Conservation (phyloP, 2,888 invertebrate genomes). For the Hymenopus coronatus region DNA sequence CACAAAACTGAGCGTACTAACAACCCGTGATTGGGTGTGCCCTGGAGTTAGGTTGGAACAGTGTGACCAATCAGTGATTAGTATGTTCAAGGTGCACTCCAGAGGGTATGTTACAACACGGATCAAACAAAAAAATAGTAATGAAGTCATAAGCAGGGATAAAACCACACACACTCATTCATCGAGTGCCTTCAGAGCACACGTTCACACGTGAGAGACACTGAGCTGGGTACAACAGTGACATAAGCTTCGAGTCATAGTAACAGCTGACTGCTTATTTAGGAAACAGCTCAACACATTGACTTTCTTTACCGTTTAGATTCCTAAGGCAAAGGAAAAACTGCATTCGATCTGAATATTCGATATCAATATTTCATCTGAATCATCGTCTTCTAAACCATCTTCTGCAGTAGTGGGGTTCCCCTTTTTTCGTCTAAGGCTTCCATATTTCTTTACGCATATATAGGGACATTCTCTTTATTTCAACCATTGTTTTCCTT, state of each 20-base stretch:
- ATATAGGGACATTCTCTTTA: too few relatives aligned
- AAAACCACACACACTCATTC: neutral
- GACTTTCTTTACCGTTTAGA: too few relatives aligned
- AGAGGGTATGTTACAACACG: neutral
- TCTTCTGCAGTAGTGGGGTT: too few relatives aligned
- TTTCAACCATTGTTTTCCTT: too few relatives aligned
- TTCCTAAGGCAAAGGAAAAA: too few relatives aligned
- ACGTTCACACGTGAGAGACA: neutral
- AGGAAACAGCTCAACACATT: too few relatives aligned
- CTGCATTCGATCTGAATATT: too few relatives aligned
- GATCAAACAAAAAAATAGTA: neutral
- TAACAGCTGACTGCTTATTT: too few relatives aligned
- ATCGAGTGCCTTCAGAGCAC: neutral
- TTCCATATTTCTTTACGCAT: too few relatives aligned
- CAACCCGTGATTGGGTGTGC: neutral
- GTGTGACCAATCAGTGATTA: constrained; percentile 16
- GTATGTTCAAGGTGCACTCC: neutral
- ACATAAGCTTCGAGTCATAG: neutral
- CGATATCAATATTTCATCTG: too few relatives aligned
- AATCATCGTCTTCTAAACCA: too few relatives aligned
- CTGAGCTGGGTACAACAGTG: neutral
- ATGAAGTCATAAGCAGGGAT: neutral
- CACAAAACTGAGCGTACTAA: neutral
- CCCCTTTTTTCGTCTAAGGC: too few relatives aligned
- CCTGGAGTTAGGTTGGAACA: neutral